These are phyloP conservation scores for Papilio polytes DNA, from an alignment of 1,140 invertebrate genomes.

Conservation along the genomic window DNA sequence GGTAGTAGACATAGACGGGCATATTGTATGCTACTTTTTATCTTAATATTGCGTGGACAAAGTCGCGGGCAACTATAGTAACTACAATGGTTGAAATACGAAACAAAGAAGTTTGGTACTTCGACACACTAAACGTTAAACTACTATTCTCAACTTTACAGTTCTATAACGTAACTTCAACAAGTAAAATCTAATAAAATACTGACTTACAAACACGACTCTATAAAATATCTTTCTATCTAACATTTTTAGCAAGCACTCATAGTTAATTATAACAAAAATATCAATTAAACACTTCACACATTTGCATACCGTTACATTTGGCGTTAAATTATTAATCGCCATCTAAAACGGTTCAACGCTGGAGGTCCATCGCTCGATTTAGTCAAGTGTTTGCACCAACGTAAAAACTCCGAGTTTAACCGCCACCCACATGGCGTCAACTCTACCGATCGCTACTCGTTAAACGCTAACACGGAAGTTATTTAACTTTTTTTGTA, in stretches of 20 bases:
- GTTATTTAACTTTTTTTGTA: neutral
- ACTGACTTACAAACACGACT: too few species aligned
- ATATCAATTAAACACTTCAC: constrained; percentile 4
- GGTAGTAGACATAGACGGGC: too few species aligned
- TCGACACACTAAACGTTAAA: too few species aligned
- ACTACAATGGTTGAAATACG: neutral
- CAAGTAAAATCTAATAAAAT: neutral
- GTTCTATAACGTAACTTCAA: too few species aligned
- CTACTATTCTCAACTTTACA: too few species aligned
- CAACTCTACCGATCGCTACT: constrained; percentile 15
- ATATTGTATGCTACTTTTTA: too few species aligned
- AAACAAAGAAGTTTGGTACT: neutral
- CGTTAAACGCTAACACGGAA: constrained; percentile 12
- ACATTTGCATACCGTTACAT: neutral
- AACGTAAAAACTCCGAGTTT: constrained; percentile 10
- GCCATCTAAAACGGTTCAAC: constrained; percentile 29
- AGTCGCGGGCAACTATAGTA: neutral
- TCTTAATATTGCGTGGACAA: too few species aligned
- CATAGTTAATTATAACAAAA: neutral
- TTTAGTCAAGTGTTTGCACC: constrained; percentile 38
- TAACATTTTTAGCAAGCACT: neutral
- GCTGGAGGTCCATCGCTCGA: constrained; percentile 37
- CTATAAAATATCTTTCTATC: too few species aligned
- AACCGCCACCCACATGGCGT: constrained; percentile 38
- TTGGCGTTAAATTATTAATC: constrained; percentile 17